Conservation (phyloP, 2,113 vertebrate species). For the Cheilinus undulatus region DNA sequence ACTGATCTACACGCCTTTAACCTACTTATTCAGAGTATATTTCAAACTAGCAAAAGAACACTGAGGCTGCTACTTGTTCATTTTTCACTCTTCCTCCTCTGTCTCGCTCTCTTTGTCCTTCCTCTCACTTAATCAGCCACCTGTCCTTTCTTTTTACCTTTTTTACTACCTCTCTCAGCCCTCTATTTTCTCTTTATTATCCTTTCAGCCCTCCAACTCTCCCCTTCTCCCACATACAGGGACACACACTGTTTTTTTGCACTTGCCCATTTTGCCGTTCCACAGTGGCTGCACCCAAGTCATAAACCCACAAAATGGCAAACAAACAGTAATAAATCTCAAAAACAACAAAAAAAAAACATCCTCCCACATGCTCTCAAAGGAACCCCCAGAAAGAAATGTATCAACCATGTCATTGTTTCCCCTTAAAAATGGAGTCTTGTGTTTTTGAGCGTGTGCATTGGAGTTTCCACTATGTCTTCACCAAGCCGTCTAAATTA, state of each 20-base stretch:
- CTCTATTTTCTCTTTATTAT: constrained; percentile 62
- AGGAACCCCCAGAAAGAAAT: constrained; percentile 49
- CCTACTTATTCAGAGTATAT: constrained; percentile 39
- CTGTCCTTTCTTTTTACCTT: constrained; percentile 35
- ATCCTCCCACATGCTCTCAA: not conserved
- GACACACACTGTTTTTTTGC: constrained; percentile 3
- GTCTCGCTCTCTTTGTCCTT: constrained; percentile 10
- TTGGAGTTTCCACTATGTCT: not conserved
- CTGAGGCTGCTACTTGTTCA: constrained; percentile 8
- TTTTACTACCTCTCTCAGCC: constrained; percentile 40
- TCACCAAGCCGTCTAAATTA: not conserved
- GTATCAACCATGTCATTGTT: constrained; percentile 43
- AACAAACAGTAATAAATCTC: constrained; percentile 71
- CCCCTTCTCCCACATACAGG: constrained; percentile 8
- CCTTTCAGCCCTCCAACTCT: constrained; percentile 32
- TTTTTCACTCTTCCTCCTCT: constrained; percentile 12
- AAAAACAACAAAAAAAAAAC: constrained; percentile 37
- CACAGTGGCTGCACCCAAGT: constrained; percentile 48
- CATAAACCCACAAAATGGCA: constrained; percentile 52
- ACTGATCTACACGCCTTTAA: constrained; percentile 30
- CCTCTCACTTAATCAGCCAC: constrained; percentile 41
- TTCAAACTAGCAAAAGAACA: constrained; percentile 17
- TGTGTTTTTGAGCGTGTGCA: constrained; percentile 12
- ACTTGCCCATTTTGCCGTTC: constrained; percentile 46
- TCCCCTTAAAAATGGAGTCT: constrained; percentile 13